Percentiles rank a stretch among this genome's conserved stretches.
Evolutionary conservation across 2,888 invertebrate genomes (phyloP).

Genomic region (Macrosoma leucophasiata): DNA sequence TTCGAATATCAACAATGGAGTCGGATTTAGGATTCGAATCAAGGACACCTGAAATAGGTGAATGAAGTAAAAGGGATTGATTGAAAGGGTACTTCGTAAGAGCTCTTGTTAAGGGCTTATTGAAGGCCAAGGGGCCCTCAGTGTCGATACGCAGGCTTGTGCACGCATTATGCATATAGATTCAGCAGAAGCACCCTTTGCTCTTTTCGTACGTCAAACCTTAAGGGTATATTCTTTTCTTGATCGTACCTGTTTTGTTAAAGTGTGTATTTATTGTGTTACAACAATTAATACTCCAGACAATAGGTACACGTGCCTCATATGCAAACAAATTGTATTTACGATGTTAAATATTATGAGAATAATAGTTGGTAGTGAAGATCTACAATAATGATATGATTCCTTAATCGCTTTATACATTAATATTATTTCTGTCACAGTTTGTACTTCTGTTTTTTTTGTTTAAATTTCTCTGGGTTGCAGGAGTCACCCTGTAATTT

Average conservation of each 20-base stretch:
- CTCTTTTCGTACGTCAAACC: constrained; percentile 63
- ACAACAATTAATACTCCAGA: constrained; percentile 31
- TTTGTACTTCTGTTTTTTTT: no score
- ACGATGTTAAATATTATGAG: no score
- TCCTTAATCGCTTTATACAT: no score
- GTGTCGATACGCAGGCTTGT: constrained; percentile 41
- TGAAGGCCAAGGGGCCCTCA: constrained; percentile 58
- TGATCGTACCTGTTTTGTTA: constrained; percentile 44
- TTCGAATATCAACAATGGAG: constrained; percentile 56
- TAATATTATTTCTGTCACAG: no score
- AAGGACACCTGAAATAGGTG: constrained; percentile 65
- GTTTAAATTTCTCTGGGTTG: no score
- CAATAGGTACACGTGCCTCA: no score
- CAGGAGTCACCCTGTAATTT: no score
- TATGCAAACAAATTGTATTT: no score
- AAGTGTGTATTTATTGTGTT: constrained; percentile 33
- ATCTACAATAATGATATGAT: no score
- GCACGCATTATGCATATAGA: constrained; percentile 49
- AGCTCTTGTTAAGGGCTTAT: constrained; percentile 64
- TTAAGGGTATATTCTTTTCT: constrained; percentile 43
- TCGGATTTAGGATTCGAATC: constrained; percentile 59
- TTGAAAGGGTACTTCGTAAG: constrained; percentile 55
- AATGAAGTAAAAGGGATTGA: constrained; percentile 49
- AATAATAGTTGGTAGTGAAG: no score
- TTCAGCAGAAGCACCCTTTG: constrained; percentile 56